Percentiles rank a stretch among this genome's conserved stretches.
phyloP scores from a whole-genome alignment of 2,113 vertebrate species.

The Chlorocebus sabaeus region DNA sequence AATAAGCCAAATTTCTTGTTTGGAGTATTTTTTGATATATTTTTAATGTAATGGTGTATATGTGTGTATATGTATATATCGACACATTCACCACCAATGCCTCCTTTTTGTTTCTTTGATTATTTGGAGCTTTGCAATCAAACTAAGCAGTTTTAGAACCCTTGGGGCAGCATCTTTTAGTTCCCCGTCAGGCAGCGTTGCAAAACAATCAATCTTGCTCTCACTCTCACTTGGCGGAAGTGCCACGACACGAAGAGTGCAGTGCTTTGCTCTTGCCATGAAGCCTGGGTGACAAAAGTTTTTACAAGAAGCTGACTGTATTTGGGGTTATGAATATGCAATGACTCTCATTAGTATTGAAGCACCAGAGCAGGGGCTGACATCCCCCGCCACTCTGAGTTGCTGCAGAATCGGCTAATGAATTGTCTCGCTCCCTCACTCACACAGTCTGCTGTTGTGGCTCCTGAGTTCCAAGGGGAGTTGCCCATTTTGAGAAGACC shows the following conservation, averaged over 20 bases:
- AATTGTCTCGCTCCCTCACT: slow-evolving; percentile 87
- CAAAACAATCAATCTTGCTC: slow-evolving; percentile 97
- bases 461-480: slow-evolving; percentile 80
- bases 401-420: slow-evolving; percentile 87
- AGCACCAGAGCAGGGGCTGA: slow-evolving; percentile 84
- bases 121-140: slow-evolving; percentile 92
- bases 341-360: slow-evolving; percentile 92
- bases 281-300: slow-evolving; percentile 88
- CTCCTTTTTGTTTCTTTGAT: slow-evolving; percentile 88
- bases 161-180: slow-evolving; percentile 92
- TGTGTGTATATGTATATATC: not conserved
- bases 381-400: slow-evolving; percentile 87
- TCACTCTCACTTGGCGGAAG: slow-evolving; percentile 84
- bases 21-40: slow-evolving; percentile 75
- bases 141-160: slow-evolving; percentile 89
- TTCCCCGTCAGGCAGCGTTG: slow-evolving; percentile 91
- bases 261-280: slow-evolving; percentile 84
- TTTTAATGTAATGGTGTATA: not conserved
- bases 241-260: slow-evolving; percentile 82
- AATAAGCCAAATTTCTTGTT: slow-evolving; percentile 75
- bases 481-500: slow-evolving; percentile 82
- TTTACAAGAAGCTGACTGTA: slow-evolving; percentile 89
- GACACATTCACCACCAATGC: slow-evolving; percentile 62
- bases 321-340: slow-evolving; percentile 92
- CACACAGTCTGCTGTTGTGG: slow-evolving; percentile 71